These are phyloP conservation scores for Abrostola triplasia DNA, from an alignment of 2,888 invertebrate genomes.

Conservation along the genomic window DNA sequence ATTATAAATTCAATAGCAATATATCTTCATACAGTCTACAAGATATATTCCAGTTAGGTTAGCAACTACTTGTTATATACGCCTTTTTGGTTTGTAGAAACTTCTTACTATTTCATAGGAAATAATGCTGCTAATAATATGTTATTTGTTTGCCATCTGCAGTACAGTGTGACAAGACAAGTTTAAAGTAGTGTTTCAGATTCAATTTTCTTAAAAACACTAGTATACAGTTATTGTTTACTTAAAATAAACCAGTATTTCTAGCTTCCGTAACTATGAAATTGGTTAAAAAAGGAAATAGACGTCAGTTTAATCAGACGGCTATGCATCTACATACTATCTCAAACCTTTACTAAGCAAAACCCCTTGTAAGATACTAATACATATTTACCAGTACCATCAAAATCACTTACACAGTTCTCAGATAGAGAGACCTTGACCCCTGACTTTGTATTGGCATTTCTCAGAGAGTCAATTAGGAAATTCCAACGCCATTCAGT, in stretches of 20 bases:
- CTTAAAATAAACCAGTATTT: too few relatives aligned
- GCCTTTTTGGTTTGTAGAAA: neutral
- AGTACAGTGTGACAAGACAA: slow-evolving; percentile 39
- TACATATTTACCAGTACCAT: too few relatives aligned
- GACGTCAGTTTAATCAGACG: too few relatives aligned
- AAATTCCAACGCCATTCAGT: too few relatives aligned
- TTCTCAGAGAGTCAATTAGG: too few relatives aligned
- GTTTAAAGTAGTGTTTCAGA: neutral
- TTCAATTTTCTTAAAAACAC: neutral
- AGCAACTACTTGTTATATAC: neutral
- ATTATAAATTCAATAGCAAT: too few relatives aligned
- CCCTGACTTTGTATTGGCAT: too few relatives aligned
- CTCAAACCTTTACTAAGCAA: neutral
- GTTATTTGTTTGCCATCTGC: slow-evolving; percentile 7
- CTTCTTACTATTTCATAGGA: neutral
- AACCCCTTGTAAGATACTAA: too few relatives aligned
- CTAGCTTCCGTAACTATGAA: too few relatives aligned
- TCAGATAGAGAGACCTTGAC: too few relatives aligned
- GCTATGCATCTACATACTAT: neutral
- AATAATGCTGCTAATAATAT: neutral
- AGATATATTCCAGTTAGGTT: neutral
- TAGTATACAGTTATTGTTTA: neutral
- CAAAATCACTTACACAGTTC: too few relatives aligned
- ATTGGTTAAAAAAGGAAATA: too few relatives aligned
- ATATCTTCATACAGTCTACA: neutral